phyloP scores from a whole-genome alignment of 2,888 invertebrate species.

The Torymus aiolomorphi region DNA sequence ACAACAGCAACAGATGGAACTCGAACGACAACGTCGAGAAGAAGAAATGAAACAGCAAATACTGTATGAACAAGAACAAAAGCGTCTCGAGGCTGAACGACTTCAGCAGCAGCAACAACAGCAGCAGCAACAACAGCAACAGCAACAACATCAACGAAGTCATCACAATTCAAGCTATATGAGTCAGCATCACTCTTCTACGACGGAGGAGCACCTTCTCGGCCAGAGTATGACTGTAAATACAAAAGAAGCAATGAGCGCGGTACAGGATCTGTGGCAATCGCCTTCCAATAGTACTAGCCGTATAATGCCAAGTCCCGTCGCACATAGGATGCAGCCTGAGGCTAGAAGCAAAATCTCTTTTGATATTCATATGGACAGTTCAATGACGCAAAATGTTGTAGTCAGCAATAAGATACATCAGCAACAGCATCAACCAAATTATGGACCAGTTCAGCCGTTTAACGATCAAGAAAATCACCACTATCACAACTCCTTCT shows the following conservation, averaged over 20 bases:
- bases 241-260: slow-evolving; percentile 83
- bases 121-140: slow-evolving; percentile 49
- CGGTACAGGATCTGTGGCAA: slow-evolving; percentile 81
- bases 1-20: slow-evolving; percentile 59
- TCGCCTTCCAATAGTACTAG: slow-evolving; percentile 63
- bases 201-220: slow-evolving; percentile 74
- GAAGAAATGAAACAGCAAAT: slow-evolving; percentile 60
- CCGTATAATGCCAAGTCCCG: slow-evolving; percentile 60
- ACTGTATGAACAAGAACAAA: slow-evolving; percentile 57
- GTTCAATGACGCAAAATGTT: slow-evolving; percentile 73
- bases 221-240: slow-evolving; percentile 82
- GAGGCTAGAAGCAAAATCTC: slow-evolving; percentile 66
- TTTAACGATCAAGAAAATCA: slow-evolving; percentile 74
- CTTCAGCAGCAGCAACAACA: slow-evolving; percentile 60
- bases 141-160: slow-evolving; percentile 64
- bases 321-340: slow-evolving; percentile 63
- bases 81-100: slow-evolving; percentile 62
- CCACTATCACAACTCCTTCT: slow-evolving; percentile 66
- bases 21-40: slow-evolving; percentile 59
- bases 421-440: slow-evolving; percentile 75
- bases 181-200: slow-evolving; percentile 66
- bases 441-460: slow-evolving; percentile 65
- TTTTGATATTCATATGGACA: slow-evolving; percentile 74
- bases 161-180: slow-evolving; percentile 68
- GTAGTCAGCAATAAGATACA: slow-evolving; percentile 71